A percentile compares a stretch with the other conserved stretches of the same genome.
Evolutionary conservation across 2,888 invertebrate genomes (phyloP).

Genomic region (Crossocerus cetratus): DNA sequence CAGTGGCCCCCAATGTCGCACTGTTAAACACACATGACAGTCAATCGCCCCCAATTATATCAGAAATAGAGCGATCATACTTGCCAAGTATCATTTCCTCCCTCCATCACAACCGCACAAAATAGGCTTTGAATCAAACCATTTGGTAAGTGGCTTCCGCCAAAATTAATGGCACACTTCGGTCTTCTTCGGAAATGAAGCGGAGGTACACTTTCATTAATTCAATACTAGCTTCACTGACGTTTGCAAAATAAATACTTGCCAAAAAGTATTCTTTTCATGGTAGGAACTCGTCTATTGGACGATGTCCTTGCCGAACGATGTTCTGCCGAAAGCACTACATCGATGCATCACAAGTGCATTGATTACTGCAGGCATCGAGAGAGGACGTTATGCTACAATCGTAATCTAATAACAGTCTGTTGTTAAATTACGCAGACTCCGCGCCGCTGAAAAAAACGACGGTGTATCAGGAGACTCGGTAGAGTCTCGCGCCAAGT

Average conservation of each 20-base stretch:
- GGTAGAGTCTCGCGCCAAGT: too few relatives aligned
- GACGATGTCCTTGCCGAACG: constrained; percentile 61
- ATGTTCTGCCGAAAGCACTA: constrained; percentile 77
- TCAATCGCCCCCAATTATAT: background rate
- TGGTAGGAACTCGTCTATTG: too few relatives aligned
- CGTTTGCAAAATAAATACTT: background rate
- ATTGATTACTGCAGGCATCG: too few relatives aligned
- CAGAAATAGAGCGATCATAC: constrained; percentile 60
- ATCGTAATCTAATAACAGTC: too few relatives aligned
- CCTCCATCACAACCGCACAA: constrained; percentile 78
- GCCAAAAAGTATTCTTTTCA: background rate
- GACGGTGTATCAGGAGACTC: too few relatives aligned
- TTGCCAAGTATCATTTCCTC: constrained; percentile 79
- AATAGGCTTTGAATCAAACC: constrained; percentile 78
- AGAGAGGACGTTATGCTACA: too few relatives aligned
- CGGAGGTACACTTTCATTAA: background rate
- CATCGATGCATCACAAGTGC: too few relatives aligned
- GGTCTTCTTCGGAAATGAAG: background rate
- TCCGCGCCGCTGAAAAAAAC: too few relatives aligned
- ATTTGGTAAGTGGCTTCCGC: constrained; percentile 71
- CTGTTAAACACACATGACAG: constrained; percentile 65
- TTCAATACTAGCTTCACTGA: background rate
- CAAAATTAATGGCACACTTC: background rate
- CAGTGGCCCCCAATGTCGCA: constrained; percentile 85
- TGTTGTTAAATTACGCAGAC: too few relatives aligned